phyloP scores from a whole-genome alignment of 2,113 vertebrate species.

The Bos javanicus region DNA sequence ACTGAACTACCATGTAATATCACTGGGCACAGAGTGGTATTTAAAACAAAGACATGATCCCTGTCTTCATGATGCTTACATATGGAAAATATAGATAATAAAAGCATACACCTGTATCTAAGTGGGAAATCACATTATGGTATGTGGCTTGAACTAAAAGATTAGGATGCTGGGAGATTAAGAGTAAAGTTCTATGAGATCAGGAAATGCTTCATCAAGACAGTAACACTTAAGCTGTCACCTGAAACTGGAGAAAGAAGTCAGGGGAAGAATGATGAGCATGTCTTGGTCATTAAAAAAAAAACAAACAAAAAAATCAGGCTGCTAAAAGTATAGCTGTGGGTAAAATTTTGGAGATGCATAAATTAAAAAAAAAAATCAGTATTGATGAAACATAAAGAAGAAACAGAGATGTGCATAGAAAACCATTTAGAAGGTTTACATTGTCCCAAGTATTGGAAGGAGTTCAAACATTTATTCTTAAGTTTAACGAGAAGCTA shows the following conservation, averaged over 20 bases:
- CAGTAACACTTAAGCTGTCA: neutral
- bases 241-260: neutral
- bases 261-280: neutral
- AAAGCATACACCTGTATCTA: neutral
- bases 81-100: neutral
- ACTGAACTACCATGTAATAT: neutral
- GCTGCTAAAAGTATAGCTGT: neutral
- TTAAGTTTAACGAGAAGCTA: neutral
- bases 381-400: neutral
- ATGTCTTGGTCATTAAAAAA: neutral
- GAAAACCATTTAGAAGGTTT: neutral
- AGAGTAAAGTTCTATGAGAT: neutral
- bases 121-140: neutral
- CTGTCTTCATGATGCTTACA: neutral
- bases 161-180: neutral
- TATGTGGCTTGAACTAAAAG: neutral
- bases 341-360: neutral
- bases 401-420: neutral
- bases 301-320: neutral
- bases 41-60: neutral
- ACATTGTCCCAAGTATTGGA: neutral
- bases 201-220: neutral
- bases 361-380: neutral
- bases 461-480: neutral
- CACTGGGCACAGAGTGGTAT: neutral